phyloP scores from a whole-genome alignment of 2,888 invertebrate genomes.

The Leptarthrus brevirostris region DNA sequence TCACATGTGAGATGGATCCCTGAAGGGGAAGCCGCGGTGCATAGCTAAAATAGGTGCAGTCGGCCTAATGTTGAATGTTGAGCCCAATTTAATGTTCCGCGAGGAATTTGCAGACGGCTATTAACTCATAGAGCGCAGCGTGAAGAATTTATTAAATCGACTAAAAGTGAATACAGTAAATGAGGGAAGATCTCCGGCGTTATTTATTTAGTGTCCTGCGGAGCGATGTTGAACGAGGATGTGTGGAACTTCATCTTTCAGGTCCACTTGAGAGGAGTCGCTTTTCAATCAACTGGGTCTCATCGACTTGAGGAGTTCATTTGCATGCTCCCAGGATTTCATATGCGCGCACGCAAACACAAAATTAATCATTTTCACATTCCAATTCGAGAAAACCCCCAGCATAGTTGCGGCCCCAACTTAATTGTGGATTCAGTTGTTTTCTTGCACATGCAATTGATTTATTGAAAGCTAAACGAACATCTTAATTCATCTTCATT shows the following conservation, averaged over 20 bases:
- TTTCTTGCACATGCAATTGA: conserved; percentile 21
- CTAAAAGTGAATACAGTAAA: conserved; percentile 42
- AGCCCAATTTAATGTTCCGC: conserved; percentile 35
- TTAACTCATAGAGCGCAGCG: conserved; percentile 47
- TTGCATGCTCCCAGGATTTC: conserved; percentile 19
- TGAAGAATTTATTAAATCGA: conserved; percentile 44
- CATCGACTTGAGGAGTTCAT: conserved; percentile 31
- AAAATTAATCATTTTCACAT: conserved; percentile 43
- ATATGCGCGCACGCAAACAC: conserved; percentile 18
- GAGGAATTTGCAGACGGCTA: conserved; percentile 37
- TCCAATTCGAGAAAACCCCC: conserved; percentile 40
- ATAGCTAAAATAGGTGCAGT: conserved; percentile 24
- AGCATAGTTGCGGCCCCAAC: conserved; percentile 4
- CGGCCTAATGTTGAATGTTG: conserved; percentile 27
- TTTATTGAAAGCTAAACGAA: conserved; percentile 49
- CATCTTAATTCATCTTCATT: conserved; percentile 53
- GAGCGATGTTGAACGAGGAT: neutral
- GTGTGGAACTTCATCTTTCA: conserved; percentile 15
- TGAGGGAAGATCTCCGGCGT: conserved; percentile 34
- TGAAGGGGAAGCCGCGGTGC: neutral
- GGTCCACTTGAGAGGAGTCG: neutral
- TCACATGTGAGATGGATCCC: conserved; percentile 15
- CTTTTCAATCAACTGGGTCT: conserved; percentile 14
- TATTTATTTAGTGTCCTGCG: conserved; percentile 42
- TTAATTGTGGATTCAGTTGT: conserved; percentile 27